A percentile compares a stretch with the other conserved stretches of the same genome.
Evolutionary conservation across 2,888 invertebrate genomes (phyloP).

Genomic region (Alentia gelatinosa): DNA sequence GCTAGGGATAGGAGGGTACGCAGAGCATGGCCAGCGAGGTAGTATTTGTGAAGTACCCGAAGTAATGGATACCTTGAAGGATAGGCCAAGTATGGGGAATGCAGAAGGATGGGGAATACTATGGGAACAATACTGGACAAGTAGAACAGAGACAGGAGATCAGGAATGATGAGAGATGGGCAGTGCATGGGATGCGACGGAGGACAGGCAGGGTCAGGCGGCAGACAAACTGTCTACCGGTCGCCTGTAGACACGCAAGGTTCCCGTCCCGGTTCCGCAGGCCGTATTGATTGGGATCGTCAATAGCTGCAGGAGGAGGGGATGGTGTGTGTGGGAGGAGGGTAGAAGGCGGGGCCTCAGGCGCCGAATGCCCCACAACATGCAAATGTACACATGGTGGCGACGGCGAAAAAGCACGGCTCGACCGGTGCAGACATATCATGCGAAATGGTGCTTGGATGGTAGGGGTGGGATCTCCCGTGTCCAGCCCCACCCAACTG

Average conservation of each 20-base stretch:
- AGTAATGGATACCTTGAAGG: too few relatives aligned
- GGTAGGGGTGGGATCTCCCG: background rate
- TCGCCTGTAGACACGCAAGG: constrained; percentile 1
- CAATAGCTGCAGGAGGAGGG: background rate
- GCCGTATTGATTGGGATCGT: constrained; percentile 4
- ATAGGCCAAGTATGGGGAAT: too few relatives aligned
- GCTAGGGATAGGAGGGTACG: too few relatives aligned
- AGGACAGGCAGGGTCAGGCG: background rate
- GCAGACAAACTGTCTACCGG: constrained; percentile 22
- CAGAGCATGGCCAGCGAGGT: too few relatives aligned
- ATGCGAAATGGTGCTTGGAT: constrained; percentile 36
- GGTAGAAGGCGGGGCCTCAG: background rate
- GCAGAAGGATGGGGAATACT: too few relatives aligned
- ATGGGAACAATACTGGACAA: too few relatives aligned
- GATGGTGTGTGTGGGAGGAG: background rate
- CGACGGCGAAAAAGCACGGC: background rate
- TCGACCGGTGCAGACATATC: background rate
- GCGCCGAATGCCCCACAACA: background rate
- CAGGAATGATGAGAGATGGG: background rate
- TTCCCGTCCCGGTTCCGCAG: background rate
- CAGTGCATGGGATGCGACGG: background rate
- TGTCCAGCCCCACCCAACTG: background rate
- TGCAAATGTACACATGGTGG: background rate
- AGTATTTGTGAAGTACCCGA: too few relatives aligned
- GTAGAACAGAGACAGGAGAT: background rate